Evolutionary conservation across 2,113 vertebrate genomes (phyloP).

Genomic region (Lynx canadensis): DNA sequence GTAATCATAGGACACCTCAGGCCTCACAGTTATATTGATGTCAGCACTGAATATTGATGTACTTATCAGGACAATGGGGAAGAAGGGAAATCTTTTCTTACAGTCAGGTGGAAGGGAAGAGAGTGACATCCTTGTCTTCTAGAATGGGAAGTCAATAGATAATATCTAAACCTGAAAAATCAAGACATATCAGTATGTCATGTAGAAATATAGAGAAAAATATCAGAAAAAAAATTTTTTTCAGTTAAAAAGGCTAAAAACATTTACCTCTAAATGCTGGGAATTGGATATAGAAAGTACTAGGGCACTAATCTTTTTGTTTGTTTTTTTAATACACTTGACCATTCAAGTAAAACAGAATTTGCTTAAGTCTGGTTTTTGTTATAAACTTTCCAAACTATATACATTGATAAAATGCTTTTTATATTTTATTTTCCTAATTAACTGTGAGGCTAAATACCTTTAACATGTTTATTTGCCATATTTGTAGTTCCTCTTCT

Average conservation of each 20-base stretch:
- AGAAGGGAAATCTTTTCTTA: background rate
- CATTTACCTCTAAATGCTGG: background rate
- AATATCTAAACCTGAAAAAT: slow-evolving; percentile 1
- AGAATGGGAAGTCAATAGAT: background rate
- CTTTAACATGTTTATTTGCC: slow-evolving; percentile 12
- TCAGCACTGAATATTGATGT: background rate
- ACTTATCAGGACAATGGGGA: background rate
- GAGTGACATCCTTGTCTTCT: background rate
- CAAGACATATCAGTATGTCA: background rate
- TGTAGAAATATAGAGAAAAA: background rate
- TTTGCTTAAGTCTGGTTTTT: background rate
- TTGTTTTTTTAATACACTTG: background rate
- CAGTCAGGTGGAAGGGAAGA: background rate
- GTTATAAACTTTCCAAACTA: background rate
- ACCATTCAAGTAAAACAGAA: background rate
- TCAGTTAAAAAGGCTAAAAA: background rate
- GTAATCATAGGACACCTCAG: background rate
- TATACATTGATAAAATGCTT: background rate
- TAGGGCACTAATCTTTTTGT: background rate
- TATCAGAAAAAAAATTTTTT: slow-evolving; percentile 39
- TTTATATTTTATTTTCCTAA: slow-evolving; percentile 38
- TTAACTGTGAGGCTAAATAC: background rate
- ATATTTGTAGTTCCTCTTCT: background rate
- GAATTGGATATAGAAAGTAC: background rate
- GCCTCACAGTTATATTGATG: background rate